Evolutionary conservation across 2,797 vertebrate species (phyloP), one percentile per base, ranked within the genome.

Genomic region (Taenioides sp.): DNA sequence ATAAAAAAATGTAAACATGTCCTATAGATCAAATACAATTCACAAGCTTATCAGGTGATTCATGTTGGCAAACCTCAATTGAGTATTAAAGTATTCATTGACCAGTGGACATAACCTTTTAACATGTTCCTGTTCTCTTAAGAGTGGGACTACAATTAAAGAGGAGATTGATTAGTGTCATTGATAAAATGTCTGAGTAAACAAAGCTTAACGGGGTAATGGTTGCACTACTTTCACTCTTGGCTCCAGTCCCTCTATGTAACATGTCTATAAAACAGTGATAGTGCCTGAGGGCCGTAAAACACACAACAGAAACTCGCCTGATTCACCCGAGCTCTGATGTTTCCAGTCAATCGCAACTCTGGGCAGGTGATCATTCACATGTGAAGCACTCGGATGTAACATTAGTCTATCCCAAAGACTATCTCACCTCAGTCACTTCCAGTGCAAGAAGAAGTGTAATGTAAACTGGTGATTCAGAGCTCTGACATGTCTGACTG

Each of bases 281-380:
- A 50, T 50, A 27, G 16, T 7, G 23, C 64, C 64, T 12, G 40
- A 50, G 43, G 63, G 22, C 37, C 3, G 14, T 27, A 65, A 65
- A 49, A 69, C 55, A 72, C 34, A 64, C 40, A 67, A 34, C 37
- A 27, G 40, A 61, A 78, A 71, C 71, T 28, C n/a, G 28, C 37
- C 74, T 62, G 69, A 81, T 68, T 58, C 65, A 67, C 28, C 73
- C 2, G 70, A 9, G 16, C 61, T 68, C 27, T 77, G 64, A 86
- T 49, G n/a, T 79, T 55, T 74, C 47, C 66, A 55, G 17, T 78
- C 73, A 80, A 69, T 83, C 2, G 10, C 9, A 37, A 65, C 69
- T 59, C 9, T 73, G 7, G 20, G 28, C 69, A 47, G 60, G 68
- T 82, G 58, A 70, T 80, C 20, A 27, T 28, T 20, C n/a, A 1